Percentiles rank a stretch among this genome's conserved stretches.
Conservation (phyloP, 2,113 vertebrate species). For the Nerophis ophidion region DNA sequence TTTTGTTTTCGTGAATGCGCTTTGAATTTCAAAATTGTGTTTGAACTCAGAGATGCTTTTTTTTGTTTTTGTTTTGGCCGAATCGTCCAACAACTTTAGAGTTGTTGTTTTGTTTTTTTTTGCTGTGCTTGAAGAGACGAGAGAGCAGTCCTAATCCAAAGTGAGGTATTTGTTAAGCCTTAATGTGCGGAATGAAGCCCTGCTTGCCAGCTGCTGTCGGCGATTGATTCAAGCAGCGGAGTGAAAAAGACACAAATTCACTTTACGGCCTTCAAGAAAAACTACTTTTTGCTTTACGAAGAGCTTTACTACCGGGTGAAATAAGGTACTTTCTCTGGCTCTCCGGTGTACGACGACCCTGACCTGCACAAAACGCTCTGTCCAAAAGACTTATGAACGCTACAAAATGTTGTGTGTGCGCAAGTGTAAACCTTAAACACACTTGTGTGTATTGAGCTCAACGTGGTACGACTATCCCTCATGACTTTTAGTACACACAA, state of each 20-base stretch:
- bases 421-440: background rate
- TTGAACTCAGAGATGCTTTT: no score
- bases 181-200: conserved; percentile 21
- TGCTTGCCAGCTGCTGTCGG: conserved; percentile 6
- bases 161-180: conserved; percentile 14
- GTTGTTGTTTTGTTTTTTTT: no score
- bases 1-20: no score
- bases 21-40: no score
- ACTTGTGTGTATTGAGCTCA: background rate
- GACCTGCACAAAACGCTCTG: conserved; percentile 29
- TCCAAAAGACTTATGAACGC: conserved; percentile 36
- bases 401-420: background rate
- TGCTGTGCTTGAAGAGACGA: no score
- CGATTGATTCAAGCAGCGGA: conserved; percentile 30
- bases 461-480: no score
- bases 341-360: conserved; percentile 26
- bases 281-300: conserved; percentile 38
- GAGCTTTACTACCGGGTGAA: conserved; percentile 49
- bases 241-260: conserved; percentile 26
- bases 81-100: no score
- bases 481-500: background rate
- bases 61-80: no score
- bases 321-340: conserved; percentile 43
- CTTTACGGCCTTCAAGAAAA: conserved; percentile 42
- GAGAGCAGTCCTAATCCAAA: background rate